phyloP scores from a whole-genome alignment of 2,888 invertebrate genomes.

The Diachrysia chrysitis region DNA sequence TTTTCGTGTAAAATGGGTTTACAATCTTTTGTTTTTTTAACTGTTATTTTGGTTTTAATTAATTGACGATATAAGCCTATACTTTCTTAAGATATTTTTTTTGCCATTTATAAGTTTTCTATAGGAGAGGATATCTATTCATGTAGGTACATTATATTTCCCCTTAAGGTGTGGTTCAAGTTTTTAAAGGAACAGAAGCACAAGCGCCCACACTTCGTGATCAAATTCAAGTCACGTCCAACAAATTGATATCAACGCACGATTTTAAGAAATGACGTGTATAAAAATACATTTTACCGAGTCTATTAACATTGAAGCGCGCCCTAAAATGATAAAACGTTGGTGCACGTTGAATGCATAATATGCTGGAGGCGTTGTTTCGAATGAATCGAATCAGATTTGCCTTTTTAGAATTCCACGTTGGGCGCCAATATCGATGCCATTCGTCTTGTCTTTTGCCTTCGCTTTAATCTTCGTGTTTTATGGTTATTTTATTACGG shows the following conservation, averaged over 20 bases:
- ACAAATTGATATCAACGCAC: constrained; percentile 81
- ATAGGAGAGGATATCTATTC: constrained; percentile 14
- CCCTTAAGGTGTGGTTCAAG: constrained; percentile 28
- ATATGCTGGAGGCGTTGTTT: constrained; percentile 52
- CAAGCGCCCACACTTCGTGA: constrained; percentile 63
- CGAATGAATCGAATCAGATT: constrained; percentile 55
- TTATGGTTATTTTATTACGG: constrained; percentile 41
- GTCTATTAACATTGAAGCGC: constrained; percentile 70
- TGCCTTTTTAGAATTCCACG: constrained; percentile 60
- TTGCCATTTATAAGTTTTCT: constrained; percentile 16
- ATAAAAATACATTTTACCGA: constrained; percentile 75
- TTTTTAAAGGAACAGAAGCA: constrained; percentile 46
- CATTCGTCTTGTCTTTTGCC: constrained; percentile 47
- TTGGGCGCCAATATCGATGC: constrained; percentile 55
- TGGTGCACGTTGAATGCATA: constrained; percentile 67
- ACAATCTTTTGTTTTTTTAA: neutral
- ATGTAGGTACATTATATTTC: constrained; percentile 10
- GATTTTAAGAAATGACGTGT: constrained; percentile 81
- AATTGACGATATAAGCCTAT: neutral
- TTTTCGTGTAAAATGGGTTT: neutral
- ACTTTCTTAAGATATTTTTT: too few species aligned
- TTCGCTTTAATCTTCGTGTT: constrained; percentile 43
- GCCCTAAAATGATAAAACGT: constrained; percentile 73
- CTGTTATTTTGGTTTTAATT: neutral
- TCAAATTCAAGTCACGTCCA: constrained; percentile 75